These are phyloP conservation scores for Gastrophysa polygoni DNA, from an alignment of 2,888 invertebrate species.

Conservation along the genomic window DNA sequence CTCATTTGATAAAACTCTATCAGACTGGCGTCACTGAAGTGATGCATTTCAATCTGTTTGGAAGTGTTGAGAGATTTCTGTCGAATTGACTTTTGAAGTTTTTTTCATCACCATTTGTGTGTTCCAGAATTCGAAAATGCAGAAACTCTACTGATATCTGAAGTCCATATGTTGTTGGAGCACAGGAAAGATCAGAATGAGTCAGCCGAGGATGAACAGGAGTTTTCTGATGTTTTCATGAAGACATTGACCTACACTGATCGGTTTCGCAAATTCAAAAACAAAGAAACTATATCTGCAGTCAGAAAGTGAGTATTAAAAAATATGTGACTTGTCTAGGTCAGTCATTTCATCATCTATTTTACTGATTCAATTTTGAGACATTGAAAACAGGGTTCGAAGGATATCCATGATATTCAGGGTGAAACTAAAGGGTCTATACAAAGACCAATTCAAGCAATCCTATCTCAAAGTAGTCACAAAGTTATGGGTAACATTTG, in stretches of 20 bases:
- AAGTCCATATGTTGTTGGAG: conserved; percentile 94
- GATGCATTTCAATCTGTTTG: no score
- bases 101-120: not conserved
- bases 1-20: no score
- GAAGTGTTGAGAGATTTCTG: not conserved
- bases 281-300: conserved; percentile 96
- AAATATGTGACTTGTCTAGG: no score
- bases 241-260: conserved; percentile 97
- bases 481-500: no score
- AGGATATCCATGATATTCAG: no score
- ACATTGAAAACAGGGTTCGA: no score
- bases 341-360: no score
- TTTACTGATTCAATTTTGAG: no score
- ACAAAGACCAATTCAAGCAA: no score
- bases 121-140: conserved; percentile 95
- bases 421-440: no score
- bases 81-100: not conserved
- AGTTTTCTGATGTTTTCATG: conserved; percentile 97
- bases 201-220: conserved; percentile 97
- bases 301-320: conserved; percentile 79
- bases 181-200: conserved; percentile 98
- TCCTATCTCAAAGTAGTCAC: no score
- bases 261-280: conserved; percentile 96
- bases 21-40: no score
- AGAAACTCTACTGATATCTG: conserved; percentile 94